Evolutionary conservation across 2,113 vertebrate species (phyloP).

Genomic region (Cynocephalus volans): DNA sequence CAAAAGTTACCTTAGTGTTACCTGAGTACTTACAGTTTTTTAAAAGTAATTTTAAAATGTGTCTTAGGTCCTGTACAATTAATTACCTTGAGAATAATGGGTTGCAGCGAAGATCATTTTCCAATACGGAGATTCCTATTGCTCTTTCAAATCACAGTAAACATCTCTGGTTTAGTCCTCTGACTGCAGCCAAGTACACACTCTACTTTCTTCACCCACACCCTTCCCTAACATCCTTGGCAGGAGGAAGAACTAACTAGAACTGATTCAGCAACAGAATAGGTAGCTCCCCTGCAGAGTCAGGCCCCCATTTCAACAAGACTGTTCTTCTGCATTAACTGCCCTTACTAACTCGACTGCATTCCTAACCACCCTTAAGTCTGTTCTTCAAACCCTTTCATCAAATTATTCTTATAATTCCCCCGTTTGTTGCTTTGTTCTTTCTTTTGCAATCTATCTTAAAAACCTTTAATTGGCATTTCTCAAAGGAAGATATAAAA

Average conservation of each 20-base stretch:
- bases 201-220: not conserved
- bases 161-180: not conserved
- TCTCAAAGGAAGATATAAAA: no score
- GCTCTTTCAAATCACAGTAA: not conserved
- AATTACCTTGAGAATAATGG: not conserved
- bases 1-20: constrained; percentile 11
- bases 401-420: not conserved
- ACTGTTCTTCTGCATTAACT: not conserved
- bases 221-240: not conserved
- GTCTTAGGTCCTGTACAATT: not conserved
- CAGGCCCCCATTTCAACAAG: not conserved
- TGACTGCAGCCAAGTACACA: not conserved
- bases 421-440: not conserved
- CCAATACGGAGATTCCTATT: not conserved
- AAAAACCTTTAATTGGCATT: not conserved
- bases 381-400: not conserved
- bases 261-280: not conserved
- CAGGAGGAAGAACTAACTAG: constrained; percentile 40
- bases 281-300: not conserved
- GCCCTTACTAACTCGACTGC: not conserved
- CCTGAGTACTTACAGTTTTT: not conserved
- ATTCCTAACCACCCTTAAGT: not conserved
- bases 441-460: constrained; percentile 26
- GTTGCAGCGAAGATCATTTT: not conserved
- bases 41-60: constrained; percentile 47